These are phyloP conservation scores for Microchirus variegatus DNA, from an alignment of 2,797 vertebrate species.

Conservation along the genomic window DNA sequence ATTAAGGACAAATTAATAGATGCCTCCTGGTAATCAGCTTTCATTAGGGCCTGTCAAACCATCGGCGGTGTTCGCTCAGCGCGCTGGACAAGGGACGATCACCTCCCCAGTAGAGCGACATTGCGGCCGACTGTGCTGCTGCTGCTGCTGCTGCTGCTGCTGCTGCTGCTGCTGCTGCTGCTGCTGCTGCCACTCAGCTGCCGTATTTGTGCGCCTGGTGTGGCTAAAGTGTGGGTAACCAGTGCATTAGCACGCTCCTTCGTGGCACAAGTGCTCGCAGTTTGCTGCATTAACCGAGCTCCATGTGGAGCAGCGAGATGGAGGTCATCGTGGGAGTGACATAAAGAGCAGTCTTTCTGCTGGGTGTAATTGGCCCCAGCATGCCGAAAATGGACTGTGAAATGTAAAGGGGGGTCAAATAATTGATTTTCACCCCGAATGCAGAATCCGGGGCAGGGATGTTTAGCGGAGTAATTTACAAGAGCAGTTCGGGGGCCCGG, in stretches of 20 bases:
- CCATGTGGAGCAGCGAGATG: slow-evolving; percentile 73
- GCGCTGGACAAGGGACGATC: slow-evolving; percentile 72
- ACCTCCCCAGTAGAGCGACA: slow-evolving; percentile 68
- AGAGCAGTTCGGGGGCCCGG: slow-evolving; percentile 73
- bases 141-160: slow-evolving; percentile 21
- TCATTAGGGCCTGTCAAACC: slow-evolving; percentile 82
- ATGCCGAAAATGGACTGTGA: slow-evolving; percentile 85
- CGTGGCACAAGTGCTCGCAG: slow-evolving; percentile 77
- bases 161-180: slow-evolving; percentile 25
- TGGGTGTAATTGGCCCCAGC: slow-evolving; percentile 83
- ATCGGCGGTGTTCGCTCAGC: slow-evolving; percentile 68
- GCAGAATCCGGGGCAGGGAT: slow-evolving; percentile 79
- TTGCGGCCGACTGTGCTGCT: slow-evolving; percentile 46
- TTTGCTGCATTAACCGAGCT: slow-evolving; percentile 75
- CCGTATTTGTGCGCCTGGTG: slow-evolving; percentile 68
- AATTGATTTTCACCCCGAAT: slow-evolving; percentile 84
- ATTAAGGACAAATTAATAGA: slow-evolving; percentile 84
- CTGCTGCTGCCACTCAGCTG: slow-evolving; percentile 52
- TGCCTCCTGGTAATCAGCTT: slow-evolving; percentile 85
- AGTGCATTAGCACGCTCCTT: slow-evolving; percentile 78
- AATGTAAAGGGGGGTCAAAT: slow-evolving; percentile 82
- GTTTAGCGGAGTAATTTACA: slow-evolving; percentile 83
- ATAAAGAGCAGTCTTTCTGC: slow-evolving; percentile 81
- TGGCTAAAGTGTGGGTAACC: slow-evolving; percentile 78
- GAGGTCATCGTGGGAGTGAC: slow-evolving; percentile 80